Conservation (phyloP, 2,113 vertebrate genomes). For the Chloropsis cyanopogon region DNA sequence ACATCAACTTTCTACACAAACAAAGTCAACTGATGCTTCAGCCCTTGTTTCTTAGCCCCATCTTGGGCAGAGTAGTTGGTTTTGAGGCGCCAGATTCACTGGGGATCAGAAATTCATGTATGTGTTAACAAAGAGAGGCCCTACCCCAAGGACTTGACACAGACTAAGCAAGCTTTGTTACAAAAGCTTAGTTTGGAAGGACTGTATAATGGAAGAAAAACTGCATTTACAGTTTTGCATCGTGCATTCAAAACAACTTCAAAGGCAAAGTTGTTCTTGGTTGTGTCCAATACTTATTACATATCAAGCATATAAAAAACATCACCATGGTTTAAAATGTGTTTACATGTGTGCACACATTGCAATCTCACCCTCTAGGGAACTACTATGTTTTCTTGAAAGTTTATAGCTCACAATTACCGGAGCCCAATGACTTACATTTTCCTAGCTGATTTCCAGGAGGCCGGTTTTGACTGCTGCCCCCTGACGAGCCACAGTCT, state of each 20-base stretch:
- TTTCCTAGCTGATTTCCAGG: constrained; percentile 58
- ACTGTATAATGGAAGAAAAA: not conserved
- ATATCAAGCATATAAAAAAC: constrained; percentile 61
- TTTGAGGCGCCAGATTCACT: fast-evolving
- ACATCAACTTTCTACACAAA: not conserved
- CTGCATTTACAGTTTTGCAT: not conserved
- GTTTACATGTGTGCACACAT: not conserved
- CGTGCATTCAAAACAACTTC: not conserved
- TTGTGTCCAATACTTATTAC: constrained; percentile 48
- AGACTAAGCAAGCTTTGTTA: not conserved
- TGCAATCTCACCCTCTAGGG: constrained; percentile 22
- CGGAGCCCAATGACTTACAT: constrained; percentile 41
- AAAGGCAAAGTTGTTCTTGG: constrained; percentile 64
- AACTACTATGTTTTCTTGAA: constrained; percentile 40
- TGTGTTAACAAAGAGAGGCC: not conserved
- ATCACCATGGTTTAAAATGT: constrained; percentile 40
- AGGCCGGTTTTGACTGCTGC: constrained; percentile 10
- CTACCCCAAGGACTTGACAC: not conserved
- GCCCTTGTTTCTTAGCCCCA: not conserved
- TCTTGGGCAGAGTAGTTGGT: not conserved
- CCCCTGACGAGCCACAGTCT: not conserved
- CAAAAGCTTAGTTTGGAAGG: constrained; percentile 1
- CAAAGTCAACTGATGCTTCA: not conserved
- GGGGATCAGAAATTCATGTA: not conserved
- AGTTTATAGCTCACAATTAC: constrained; percentile 51